Conservation (phyloP, 2,888 invertebrate species). For the Eledona agricola region DNA sequence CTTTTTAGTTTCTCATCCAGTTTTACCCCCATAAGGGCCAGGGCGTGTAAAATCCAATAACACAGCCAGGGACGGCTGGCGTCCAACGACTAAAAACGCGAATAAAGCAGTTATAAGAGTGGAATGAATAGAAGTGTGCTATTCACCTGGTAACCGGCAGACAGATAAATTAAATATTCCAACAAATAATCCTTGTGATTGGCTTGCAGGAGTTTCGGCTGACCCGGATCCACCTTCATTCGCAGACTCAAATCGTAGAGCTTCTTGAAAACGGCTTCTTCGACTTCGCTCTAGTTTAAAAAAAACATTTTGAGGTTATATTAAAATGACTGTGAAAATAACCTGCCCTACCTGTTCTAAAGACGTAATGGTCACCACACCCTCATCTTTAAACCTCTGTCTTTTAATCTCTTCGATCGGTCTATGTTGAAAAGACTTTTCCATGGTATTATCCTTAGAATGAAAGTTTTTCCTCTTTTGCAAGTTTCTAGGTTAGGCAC, state of each 20-base stretch:
- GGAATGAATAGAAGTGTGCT: conserved; percentile 4
- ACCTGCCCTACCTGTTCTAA: conserved; percentile 68
- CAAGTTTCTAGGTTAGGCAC: too few relatives aligned
- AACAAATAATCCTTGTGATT: conserved; percentile 74
- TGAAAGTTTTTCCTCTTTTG: conserved; percentile 15
- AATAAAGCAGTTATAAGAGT: conserved; percentile 9
- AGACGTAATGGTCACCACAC: conserved; percentile 67
- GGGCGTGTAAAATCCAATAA: conserved; percentile 95
- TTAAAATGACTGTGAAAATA: conserved; percentile 18
- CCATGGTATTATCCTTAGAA: conserved; percentile 35
- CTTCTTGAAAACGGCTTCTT: conserved; percentile 66
- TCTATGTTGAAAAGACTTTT: conserved; percentile 38
- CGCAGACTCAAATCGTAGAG: conserved; percentile 64
- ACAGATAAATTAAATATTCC: conserved; percentile 73
- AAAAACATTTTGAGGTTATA: conserved; percentile 43
- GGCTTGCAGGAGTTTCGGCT: conserved; percentile 70
- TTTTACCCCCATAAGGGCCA: conserved; percentile 77
- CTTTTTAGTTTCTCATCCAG: conserved; percentile 67
- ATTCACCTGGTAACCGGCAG: conserved; percentile 68
- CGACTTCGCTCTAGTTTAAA: conserved; percentile 70
- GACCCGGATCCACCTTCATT: conserved; percentile 65
- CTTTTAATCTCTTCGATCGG: conserved; percentile 54
- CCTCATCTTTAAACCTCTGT: conserved; percentile 70
- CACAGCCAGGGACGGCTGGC: conserved; percentile 96
- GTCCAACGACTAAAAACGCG: conserved; percentile 76